Evolutionary conservation across 2,113 vertebrate species (phyloP).

Genomic region (Macroglossus sobrinus): DNA sequence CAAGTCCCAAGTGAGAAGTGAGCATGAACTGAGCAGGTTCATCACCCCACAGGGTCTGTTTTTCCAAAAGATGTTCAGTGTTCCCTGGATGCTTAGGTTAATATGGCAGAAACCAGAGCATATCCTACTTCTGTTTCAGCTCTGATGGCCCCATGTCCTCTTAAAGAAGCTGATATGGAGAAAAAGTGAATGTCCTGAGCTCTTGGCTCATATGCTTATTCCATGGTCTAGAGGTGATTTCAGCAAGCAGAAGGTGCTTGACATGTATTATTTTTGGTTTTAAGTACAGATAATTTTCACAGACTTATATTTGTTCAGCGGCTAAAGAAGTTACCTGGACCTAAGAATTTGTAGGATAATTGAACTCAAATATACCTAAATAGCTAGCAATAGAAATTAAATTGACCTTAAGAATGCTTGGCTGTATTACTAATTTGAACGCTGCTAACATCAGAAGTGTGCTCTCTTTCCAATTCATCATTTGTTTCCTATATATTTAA

Average conservation of each 20-base stretch:
- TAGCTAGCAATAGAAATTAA: not conserved
- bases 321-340: not conserved
- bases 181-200: not conserved
- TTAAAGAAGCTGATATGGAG: not conserved
- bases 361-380: not conserved
- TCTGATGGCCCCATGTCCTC: not conserved
- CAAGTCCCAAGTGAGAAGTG: not conserved
- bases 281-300: not conserved
- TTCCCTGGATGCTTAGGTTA: not conserved
- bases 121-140: not conserved
- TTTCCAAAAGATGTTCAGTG: not conserved
- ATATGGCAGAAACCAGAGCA: not conserved
- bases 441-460: not conserved
- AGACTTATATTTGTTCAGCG: not conserved
- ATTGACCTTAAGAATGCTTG: not conserved
- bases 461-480: not conserved
- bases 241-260: not conserved
- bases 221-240: not conserved
- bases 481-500: not conserved
- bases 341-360: not conserved
- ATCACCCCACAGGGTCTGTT: not conserved
- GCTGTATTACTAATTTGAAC: not conserved
- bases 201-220: not conserved
- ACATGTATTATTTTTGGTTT: not conserved
- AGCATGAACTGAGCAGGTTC: not conserved